Base-by-base conservation (phyloP, 2,113 vertebrate species). In the Mesoclemmys tuberculata region DNA sequence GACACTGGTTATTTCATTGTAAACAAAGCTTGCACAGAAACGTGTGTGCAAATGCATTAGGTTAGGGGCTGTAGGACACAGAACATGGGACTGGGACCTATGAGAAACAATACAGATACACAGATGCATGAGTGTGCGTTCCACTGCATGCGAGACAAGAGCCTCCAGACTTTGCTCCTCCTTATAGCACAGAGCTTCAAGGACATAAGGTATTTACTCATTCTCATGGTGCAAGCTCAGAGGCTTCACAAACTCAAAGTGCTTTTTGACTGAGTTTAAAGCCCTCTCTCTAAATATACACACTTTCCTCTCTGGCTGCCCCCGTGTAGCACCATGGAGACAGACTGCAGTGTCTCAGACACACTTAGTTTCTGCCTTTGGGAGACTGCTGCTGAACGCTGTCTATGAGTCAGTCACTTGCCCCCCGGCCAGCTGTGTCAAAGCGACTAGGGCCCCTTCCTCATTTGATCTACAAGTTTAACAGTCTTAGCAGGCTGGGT, bases 181-280 rank as follows among this genome's bases (percentile, higher is more conserved):
- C 46, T 8, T 68, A 77, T 1, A 2, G 26, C 10, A 4, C 1
- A 29, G 21, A n/a, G 35, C 46, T 87, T 82, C 46, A 64, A 77
- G 52, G 8, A 44, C 74, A 0, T 0, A 2, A 58, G 75, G 71
- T 80, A 55, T 90, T 38, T 52, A 68, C 80, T 41, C 24, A 64
- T 26, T 54, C 74, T 64, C 1, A n/a, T 85, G 49, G 77, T 18
- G 29, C 24, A 5, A 24, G 56, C 82, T 56, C 9, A 0, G 75
- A 3, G 38, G 0, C 0, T 3, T 51, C 44, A 16, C 44, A 0
- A 8, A 0, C 3, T 7, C 55, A 3, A 2, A 1, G 0, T 19
- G 78, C 90, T 8, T 24, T 21, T 74, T 56, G 54, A 41, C 21
- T 13, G 55, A 6, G 1, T 29, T 61, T 29, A 44, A 52, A 35